These are phyloP conservation scores for Pogonognathellus flavescens DNA, from an alignment of 1,140 invertebrate genomes.

Conservation along the genomic window DNA sequence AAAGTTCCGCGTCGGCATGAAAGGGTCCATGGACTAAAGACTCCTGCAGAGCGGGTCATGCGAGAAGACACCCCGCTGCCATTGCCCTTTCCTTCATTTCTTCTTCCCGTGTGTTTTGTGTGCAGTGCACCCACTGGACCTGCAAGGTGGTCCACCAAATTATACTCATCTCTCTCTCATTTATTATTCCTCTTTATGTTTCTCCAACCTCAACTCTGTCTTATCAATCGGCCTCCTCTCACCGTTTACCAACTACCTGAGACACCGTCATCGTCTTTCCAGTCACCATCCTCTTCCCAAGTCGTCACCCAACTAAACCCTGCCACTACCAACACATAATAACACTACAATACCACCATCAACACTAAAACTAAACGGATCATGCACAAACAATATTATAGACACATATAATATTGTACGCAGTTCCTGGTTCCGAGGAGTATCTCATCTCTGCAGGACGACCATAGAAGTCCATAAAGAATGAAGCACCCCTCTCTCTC, in stretches of 20 bases:
- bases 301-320: too few species aligned
- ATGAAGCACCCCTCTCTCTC: too few species aligned
- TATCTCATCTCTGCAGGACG: too few species aligned
- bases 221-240: background rate
- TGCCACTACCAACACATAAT: too few species aligned
- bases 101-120: background rate
- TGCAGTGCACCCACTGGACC: slow-evolving; percentile 30
- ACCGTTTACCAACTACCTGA: background rate
- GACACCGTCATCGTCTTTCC: too few species aligned
- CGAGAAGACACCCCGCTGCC: slow-evolving; percentile 28
- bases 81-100: slow-evolving; percentile 10
- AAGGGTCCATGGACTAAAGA: slow-evolving; percentile 19
- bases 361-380: too few species aligned
- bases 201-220: background rate
- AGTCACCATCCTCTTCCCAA: too few species aligned
- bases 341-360: too few species aligned
- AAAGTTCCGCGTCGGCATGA: slow-evolving; percentile 55
- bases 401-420: too few species aligned
- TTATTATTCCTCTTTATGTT: slow-evolving; percentile 33
- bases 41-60: slow-evolving; percentile 45
- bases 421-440: too few species aligned
- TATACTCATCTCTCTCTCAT: slow-evolving; percentile 43
- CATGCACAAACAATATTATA: too few species aligned
- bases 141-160: slow-evolving; percentile 45
- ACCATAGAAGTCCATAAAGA: too few species aligned